These are phyloP conservation scores for Gymnoscelis rufifasciata DNA, from an alignment of 2,888 invertebrate species.

Conservation along the genomic window DNA sequence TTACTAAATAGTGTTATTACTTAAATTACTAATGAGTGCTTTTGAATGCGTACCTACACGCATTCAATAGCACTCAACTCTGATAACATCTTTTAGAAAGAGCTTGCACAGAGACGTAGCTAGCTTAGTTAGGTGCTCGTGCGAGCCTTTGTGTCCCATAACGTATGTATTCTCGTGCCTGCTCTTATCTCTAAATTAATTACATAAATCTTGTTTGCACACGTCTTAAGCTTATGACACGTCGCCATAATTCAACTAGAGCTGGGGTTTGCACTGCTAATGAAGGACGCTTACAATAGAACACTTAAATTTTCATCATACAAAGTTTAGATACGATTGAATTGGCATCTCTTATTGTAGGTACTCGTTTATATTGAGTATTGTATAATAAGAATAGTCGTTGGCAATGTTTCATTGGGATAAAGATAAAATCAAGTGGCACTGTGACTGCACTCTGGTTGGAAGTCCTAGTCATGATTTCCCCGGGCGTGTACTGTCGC, in stretches of 20 bases:
- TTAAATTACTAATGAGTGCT: too few species aligned
- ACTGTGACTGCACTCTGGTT: constrained; percentile 24
- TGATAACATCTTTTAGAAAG: constrained; percentile 34
- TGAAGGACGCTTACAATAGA: constrained; percentile 64
- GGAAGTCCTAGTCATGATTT: constrained; percentile 58
- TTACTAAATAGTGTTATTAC: too few species aligned
- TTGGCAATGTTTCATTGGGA: constrained; percentile 1
- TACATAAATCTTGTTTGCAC: constrained; percentile 79
- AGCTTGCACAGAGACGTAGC: constrained; percentile 30
- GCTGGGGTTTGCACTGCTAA: constrained; percentile 68
- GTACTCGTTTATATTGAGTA: too few species aligned
- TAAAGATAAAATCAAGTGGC: constrained; percentile 22
- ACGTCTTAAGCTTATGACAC: constrained; percentile 77
- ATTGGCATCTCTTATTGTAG: constrained; percentile 9
- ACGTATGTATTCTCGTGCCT: constrained; percentile 61
- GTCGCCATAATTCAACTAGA: constrained; percentile 71
- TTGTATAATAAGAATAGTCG: background rate
- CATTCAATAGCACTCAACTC: constrained; percentile 17
- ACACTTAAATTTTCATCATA: constrained; percentile 29
- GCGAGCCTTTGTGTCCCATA: constrained; percentile 60
- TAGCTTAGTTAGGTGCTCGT: constrained; percentile 39
- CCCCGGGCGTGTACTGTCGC: constrained; percentile 60
- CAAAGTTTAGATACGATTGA: constrained; percentile 12
- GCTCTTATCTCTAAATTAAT: constrained; percentile 78
- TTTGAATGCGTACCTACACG: background rate